These are phyloP conservation scores for Phenacoccus solenopsis DNA, from an alignment of 1,140 invertebrate species.

Conservation along the genomic window DNA sequence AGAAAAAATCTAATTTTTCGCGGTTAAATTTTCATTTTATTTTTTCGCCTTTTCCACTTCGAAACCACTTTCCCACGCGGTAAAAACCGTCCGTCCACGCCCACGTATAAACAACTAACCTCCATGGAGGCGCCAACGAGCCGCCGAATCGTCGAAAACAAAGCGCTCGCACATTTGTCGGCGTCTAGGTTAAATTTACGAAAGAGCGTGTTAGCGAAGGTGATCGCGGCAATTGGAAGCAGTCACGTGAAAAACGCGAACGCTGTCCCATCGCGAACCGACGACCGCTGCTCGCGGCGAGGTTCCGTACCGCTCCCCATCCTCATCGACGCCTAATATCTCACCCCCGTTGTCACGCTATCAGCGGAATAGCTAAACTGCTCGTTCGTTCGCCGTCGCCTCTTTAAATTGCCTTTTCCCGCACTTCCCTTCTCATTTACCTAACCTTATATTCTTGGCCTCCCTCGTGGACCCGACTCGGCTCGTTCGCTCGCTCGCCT, in stretches of 20 bases:
- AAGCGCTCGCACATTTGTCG: slow-evolving; percentile 6
- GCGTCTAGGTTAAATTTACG: not conserved
- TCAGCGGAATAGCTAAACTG: slow-evolving; percentile 16
- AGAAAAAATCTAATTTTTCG: too few relatives aligned
- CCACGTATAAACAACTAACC: too few relatives aligned
- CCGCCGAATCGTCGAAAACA: too few relatives aligned
- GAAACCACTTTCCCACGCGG: too few relatives aligned
- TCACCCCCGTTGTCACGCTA: slow-evolving; percentile 16
- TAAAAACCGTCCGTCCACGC: too few relatives aligned
- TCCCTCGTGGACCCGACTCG: slow-evolving; percentile 9
- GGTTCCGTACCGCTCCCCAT: slow-evolving; percentile 4
- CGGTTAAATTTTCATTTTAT: too few relatives aligned
- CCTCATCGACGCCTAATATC: slow-evolving; percentile 9
- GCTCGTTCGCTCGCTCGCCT: too few relatives aligned
- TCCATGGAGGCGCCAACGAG: too few relatives aligned
- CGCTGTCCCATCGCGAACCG: slow-evolving; percentile 14
- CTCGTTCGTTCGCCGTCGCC: slow-evolving; percentile 15
- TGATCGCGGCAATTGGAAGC: slow-evolving; percentile 14
- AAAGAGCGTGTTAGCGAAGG: not conserved
- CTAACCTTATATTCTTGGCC: slow-evolving; percentile 8
- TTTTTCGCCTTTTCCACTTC: too few relatives aligned
- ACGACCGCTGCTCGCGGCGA: slow-evolving; percentile 11
- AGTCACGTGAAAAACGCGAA: slow-evolving; percentile 17
- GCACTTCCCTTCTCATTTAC: not conserved
- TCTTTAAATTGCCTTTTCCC: slow-evolving; percentile 17